These are phyloP conservation scores for Sternotherus odoratus DNA, from an alignment of 2,797 vertebrate species.

Conservation along the genomic window DNA sequence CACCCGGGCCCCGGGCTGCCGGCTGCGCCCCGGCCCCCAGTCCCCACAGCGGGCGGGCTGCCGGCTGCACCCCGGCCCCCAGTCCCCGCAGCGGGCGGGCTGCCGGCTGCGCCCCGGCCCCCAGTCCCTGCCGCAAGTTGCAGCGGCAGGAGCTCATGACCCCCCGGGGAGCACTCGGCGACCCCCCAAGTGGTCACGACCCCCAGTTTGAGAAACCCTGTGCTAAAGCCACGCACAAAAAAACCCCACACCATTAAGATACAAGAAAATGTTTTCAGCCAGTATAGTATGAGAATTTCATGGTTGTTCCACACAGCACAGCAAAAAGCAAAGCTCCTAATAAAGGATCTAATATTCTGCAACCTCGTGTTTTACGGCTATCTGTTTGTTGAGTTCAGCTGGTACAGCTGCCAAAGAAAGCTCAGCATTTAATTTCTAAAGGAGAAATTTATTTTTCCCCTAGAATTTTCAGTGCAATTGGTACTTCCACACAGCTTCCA, in stretches of 20 bases:
- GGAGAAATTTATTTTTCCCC: background rate
- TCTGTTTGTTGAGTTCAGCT: background rate
- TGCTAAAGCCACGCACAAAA: too few species aligned
- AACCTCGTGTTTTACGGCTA: background rate
- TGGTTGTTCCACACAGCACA: background rate
- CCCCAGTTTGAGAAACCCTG: too few species aligned
- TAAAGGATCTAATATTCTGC: background rate
- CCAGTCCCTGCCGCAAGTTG: too few species aligned
- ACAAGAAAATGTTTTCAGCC: background rate
- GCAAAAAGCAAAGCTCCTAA: background rate
- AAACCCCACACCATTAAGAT: rapidly evolving
- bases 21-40: too few species aligned
- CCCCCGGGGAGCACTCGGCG: too few species aligned
- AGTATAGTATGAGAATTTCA: background rate
- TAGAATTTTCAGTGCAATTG: background rate
- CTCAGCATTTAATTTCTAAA: background rate
- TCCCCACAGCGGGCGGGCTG: too few species aligned
- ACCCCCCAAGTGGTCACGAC: too few species aligned
- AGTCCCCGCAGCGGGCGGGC: too few species aligned
- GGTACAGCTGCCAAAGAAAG: background rate
- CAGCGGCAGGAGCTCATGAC: too few species aligned
- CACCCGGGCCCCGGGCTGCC: too few species aligned
- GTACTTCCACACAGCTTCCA: rapidly evolving
- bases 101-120: too few species aligned
- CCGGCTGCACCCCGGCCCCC: too few species aligned